Base-by-base conservation (phyloP, 2,797 vertebrate genomes). In the Salmo trutta region DNA sequence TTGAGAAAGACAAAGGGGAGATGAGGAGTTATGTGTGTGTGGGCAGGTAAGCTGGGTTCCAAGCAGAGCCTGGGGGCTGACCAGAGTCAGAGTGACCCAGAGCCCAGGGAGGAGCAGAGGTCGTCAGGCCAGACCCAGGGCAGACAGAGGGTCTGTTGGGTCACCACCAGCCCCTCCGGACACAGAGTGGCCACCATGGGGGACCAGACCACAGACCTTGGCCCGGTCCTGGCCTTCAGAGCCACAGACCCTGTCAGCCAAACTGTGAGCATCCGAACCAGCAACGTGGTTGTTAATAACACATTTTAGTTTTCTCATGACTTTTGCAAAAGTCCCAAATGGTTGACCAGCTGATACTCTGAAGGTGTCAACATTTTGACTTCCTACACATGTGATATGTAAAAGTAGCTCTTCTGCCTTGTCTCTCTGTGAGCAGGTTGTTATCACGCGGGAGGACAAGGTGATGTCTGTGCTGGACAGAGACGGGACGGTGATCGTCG, bases 371-470 rank as follows among this genome's bases (percentile, higher is more conserved):
- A 10, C 41, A 47, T 47, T 47, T 47, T 47, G 41, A 47, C 41
- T 10, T 47, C 41, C 41, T 14, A 14, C 10, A 47, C 12, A 3
- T 47, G 41, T 47, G 41, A 41, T 41, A 41, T 41, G 41, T 47
- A 12, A 47, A 47, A 47, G 10, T 14, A 47, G 10, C 12, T 47
- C 41, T 47, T 14, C 41, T 47, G 41, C 41, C 41, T 47, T 47
- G 10, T 14, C 41, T 21, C 68, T 47, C 12, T 47, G 12, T 56
- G 29, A 27, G 47, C 85, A 99, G 98, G 88, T 97, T 75, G 93
- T 98, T 94, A 92, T 93, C 80, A 96, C 89, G 52, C 92, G 97
- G 70, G 96, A 99, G 56, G 98, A 99, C 88, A 90, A 92, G 62
- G 96, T 98, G 76, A 71, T 95, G 68, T 95, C 91, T 21, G 91